Percentiles rank a stretch among this genome's conserved stretches.
phyloP scores from a whole-genome alignment of 2,888 invertebrate species.

The Patella caerulea region DNA sequence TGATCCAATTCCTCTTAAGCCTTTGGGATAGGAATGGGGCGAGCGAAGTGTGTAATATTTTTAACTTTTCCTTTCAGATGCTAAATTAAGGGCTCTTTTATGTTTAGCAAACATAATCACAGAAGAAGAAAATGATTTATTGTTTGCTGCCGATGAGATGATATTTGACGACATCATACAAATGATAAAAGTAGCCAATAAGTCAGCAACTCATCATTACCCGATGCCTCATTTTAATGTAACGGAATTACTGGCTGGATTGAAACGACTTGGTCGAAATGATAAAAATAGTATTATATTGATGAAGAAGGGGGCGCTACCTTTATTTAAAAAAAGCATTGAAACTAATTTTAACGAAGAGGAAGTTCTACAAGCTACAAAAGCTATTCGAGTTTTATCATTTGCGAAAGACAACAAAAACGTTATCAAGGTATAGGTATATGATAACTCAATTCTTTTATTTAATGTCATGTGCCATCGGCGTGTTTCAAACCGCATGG shows the following conservation, averaged over 20 bases:
- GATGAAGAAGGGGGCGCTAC: conserved; percentile 42
- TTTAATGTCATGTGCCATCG: too few species aligned
- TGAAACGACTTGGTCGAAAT: conserved; percentile 53
- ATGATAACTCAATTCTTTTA: too few species aligned
- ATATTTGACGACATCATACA: conserved; percentile 50
- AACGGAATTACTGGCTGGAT: conserved; percentile 52
- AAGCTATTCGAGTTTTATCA: conserved; percentile 51
- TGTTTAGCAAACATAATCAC: conserved; percentile 51
- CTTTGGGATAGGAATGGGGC: too few species aligned
- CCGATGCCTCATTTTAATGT: conserved; percentile 45
- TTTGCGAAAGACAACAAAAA: conserved; percentile 51
- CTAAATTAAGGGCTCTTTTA: too few species aligned
- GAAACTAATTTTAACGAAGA: conserved; percentile 35
- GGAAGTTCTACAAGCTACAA: conserved; percentile 42
- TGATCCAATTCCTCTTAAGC: too few species aligned
- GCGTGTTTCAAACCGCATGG: too few species aligned
- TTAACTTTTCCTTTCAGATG: too few species aligned
- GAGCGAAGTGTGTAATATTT: too few species aligned
- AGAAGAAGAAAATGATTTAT: conserved; percentile 48
- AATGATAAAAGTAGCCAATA: conserved; percentile 39
- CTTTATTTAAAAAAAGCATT: conserved; percentile 37
- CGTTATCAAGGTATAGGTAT: conserved; percentile 44
- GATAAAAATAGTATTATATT: conserved; percentile 53
- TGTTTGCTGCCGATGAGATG: conserved; percentile 41
- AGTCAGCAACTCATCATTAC: conserved; percentile 36